These are phyloP conservation scores for Galaxea fascicularis DNA, from an alignment of 92 coral and sea anemone species.

Conservation along the genomic window DNA sequence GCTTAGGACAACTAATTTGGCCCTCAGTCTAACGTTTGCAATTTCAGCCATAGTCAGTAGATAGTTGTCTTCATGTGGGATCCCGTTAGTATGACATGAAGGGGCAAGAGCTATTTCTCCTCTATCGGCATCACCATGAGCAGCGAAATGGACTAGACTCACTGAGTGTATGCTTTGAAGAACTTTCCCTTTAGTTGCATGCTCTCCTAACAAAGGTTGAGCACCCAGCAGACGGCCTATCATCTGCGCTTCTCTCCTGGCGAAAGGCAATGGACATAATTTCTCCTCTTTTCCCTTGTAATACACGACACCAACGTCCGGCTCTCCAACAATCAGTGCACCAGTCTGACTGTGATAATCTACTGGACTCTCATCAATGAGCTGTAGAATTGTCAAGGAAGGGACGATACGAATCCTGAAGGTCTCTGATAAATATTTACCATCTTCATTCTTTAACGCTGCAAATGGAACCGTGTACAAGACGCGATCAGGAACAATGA, in stretches of 20 bases:
- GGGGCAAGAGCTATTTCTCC: too few relatives aligned
- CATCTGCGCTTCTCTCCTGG: slow-evolving; percentile 16
- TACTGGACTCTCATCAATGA: slow-evolving; percentile 3
- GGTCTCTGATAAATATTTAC: slow-evolving; percentile 2
- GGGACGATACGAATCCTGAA: slow-evolving; percentile 17
- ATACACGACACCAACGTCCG: not conserved
- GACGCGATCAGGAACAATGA: too few relatives aligned
- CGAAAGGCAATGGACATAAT: not conserved
- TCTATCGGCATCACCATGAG: too few relatives aligned
- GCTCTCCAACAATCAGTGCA: slow-evolving; percentile 25
- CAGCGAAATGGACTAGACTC: too few relatives aligned
- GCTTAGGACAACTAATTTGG: slow-evolving; percentile 35
- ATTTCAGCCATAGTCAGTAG: slow-evolving; percentile 30
- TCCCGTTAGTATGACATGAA: not conserved
- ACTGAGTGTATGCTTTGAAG: slow-evolving; percentile 15
- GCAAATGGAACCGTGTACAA: slow-evolving; percentile 7
- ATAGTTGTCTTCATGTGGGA: slow-evolving; percentile 4
- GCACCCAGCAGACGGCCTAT: not conserved
- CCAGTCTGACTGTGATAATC: slow-evolving; percentile 11
- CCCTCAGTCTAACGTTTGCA: not conserved
- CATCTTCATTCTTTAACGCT: slow-evolving; percentile 8
- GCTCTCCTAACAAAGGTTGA: slow-evolving; percentile 26
- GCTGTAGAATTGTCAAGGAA: slow-evolving; percentile 5
- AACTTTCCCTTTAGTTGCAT: slow-evolving; percentile 20
- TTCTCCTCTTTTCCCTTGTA: not conserved